Evolutionary conservation across 2,888 invertebrate genomes (phyloP).

Genomic region (Lacanobia wlatinum): DNA sequence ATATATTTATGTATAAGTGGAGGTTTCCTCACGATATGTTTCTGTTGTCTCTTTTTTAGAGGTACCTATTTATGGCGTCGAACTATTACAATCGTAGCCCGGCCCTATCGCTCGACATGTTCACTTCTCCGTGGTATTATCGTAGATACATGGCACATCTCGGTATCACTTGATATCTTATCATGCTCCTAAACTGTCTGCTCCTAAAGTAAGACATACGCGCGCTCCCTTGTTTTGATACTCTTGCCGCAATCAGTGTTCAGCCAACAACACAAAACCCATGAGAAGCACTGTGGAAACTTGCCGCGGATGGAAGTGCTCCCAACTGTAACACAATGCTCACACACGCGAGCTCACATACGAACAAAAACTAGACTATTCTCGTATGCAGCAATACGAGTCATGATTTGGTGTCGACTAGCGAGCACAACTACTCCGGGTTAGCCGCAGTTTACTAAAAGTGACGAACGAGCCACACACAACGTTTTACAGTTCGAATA

Average conservation of each 20-base stretch:
- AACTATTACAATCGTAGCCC: not conserved
- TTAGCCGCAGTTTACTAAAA: not conserved
- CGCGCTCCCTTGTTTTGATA: not conserved
- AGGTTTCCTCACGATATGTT: not conserved
- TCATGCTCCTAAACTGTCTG: not conserved
- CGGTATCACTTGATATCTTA: not conserved
- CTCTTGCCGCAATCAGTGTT: slow-evolving; percentile 5
- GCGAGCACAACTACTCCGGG: no score
- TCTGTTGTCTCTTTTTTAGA: no score
- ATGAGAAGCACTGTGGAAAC: not conserved
- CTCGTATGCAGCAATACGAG: not conserved
- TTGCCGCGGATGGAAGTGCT: not conserved
- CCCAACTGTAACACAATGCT: not conserved
- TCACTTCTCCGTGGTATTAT: not conserved
- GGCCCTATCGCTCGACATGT: no score
- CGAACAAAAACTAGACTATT: not conserved
- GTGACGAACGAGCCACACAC: not conserved
- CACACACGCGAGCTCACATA: not conserved
- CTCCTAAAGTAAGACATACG: not conserved
- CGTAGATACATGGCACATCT: not conserved
- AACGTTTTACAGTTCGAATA: not conserved
- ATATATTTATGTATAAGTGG: no score
- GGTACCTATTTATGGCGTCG: no score
- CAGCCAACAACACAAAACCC: not conserved
- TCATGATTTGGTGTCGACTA: not conserved